These are phyloP conservation scores for Quadroppia sp. DNA, from an alignment of 2,888 invertebrate genomes.

Conservation along the genomic window DNA sequence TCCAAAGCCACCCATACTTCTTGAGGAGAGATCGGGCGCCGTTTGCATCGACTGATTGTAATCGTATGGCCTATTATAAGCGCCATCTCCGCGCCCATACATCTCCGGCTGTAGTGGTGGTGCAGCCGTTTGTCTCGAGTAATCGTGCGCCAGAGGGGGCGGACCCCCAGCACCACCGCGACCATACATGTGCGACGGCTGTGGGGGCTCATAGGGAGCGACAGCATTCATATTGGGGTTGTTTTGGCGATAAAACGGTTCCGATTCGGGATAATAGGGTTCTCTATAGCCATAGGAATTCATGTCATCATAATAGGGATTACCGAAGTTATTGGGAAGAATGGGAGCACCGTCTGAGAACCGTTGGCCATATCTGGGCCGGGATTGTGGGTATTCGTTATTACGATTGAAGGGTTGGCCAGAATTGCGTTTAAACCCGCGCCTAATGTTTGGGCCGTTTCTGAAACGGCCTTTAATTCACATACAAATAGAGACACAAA, in stretches of 20 bases:
- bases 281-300: neutral
- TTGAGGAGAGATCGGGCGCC: neutral
- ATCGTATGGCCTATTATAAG: neutral
- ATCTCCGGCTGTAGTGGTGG: neutral
- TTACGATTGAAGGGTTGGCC: conserved; percentile 8
- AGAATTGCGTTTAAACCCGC: conserved; percentile 17
- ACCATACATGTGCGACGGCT: no score
- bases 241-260: neutral
- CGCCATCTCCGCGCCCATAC: neutral
- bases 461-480: neutral
- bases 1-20: neutral
- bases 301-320: conserved; percentile 9
- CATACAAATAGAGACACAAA: neutral
- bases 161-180: neutral
- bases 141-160: neutral
- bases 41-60: neutral
- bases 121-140: neutral
- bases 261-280: conserved; percentile 2
- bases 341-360: neutral
- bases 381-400: neutral
- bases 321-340: neutral
- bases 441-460: neutral
- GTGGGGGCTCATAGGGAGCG: conserved; percentile 1
- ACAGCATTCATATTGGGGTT: no score
- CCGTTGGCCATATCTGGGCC: neutral